Base-by-base conservation (phyloP, 1,140 invertebrate species). In the Frieseomelitta varia region DNA sequence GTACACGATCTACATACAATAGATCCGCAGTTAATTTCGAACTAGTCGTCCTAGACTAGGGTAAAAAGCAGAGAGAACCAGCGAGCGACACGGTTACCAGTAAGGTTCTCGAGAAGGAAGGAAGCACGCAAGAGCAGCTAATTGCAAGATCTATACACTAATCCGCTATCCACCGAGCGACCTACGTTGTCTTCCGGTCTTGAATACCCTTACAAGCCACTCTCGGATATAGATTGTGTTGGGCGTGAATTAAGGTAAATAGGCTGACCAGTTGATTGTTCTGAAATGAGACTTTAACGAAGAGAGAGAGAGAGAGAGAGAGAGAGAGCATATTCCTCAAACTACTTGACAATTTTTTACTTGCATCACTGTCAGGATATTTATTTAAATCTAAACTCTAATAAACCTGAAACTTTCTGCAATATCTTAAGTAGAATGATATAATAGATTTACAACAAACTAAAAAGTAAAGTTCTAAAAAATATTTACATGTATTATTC, bases 131-230 rank as follows among this genome's bases (percentile, higher is more conserved):
- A 89, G 88, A 86, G 85, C 85, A 75, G 74, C 75, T 89, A 89
- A 89, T 89, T 89, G 87, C 85, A 89, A 89, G 80, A 84, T 89
- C 85, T 86, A 89, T 86, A 83, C 85, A 81, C 63, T 75, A 53
- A 51, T 83, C 69, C n/a, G 77, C 68, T 88, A 77, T 80, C 87
- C 87, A 71, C 74, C 55, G 53, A 39, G 19, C 39, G 78, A 85
- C 63, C 87, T 65, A 81, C 77, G 80, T 74, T 83, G 77, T 75
- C 83, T 85, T 88, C 82, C 83, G 84, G 85, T 67, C 67, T 47
- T 88, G 85, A 88, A 88, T 77, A 88, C 65, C 87, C 84, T 88
- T 85, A 74, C 86, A 88, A 88, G 79, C 87, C 61, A 79, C 87
- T 88, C 83, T 79, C 80, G 79, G 71, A 88, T 83, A 81, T 83